Conservation (phyloP, 2,113 vertebrate species). For the Cochlearius cochlearius region DNA sequence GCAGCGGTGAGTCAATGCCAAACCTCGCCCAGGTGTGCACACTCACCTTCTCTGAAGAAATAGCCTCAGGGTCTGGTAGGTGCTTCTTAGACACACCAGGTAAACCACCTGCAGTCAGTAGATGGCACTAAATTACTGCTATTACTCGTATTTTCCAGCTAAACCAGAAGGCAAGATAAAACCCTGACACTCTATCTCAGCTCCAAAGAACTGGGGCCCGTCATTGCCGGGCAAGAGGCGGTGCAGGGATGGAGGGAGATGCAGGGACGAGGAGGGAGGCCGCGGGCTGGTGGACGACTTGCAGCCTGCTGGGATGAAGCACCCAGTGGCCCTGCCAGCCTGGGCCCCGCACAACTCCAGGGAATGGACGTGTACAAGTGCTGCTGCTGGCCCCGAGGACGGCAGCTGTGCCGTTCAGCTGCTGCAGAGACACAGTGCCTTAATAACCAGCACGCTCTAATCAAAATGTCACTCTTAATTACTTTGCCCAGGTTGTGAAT, state of each 20-base stretch:
- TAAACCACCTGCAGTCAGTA: neutral
- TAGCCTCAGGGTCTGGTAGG: neutral
- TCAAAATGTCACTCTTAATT: neutral
- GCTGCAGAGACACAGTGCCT: rapidly evolving
- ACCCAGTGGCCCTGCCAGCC: neutral
- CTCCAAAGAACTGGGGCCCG: rapidly evolving
- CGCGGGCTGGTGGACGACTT: too few relatives aligned
- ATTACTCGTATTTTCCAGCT: neutral
- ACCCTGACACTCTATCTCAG: rapidly evolving
- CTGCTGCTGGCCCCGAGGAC: neutral
- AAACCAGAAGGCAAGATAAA: neutral
- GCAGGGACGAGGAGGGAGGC: neutral
- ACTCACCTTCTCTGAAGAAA: neutral
- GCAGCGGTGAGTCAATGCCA: neutral
- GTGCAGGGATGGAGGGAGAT: rapidly evolving
- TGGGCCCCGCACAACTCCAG: neutral
- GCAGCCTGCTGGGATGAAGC: neutral
- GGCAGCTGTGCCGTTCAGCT: neutral
- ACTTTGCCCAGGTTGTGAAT: neutral
- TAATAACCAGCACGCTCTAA: rapidly evolving
- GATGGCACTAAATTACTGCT: neutral
- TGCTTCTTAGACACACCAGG: too few relatives aligned
- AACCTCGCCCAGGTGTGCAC: neutral
- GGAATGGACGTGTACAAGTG: too few relatives aligned
- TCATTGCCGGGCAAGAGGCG: rapidly evolving